These are phyloP conservation scores for Drosophila flavopinicola DNA, from an alignment of 2,888 invertebrate species.

Conservation along the genomic window DNA sequence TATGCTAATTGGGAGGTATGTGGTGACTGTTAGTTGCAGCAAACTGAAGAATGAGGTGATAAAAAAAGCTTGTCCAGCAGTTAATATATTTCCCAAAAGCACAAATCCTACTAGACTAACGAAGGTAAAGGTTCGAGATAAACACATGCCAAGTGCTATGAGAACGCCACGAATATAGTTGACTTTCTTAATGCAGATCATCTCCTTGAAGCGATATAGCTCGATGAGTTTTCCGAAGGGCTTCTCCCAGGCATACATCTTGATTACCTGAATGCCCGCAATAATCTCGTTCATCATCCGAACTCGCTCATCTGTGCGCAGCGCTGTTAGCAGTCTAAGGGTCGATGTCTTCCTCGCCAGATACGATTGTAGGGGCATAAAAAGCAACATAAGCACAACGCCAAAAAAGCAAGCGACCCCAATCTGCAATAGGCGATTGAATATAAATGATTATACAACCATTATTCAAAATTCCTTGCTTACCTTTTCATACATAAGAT, in stretches of 20 bases:
- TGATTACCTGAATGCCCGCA: constrained; percentile 94
- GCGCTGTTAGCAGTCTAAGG: constrained; percentile 89
- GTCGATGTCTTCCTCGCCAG: constrained; percentile 88
- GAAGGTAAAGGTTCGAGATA: constrained; percentile 93
- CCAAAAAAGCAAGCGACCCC: constrained; percentile 86
- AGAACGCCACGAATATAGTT: constrained; percentile 91
- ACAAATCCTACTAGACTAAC: constrained; percentile 92
- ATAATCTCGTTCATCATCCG: constrained; percentile 95
- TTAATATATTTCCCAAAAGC: constrained; percentile 88
- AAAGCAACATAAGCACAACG: constrained; percentile 86
- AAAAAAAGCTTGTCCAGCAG: constrained; percentile 93
- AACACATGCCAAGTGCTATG: constrained; percentile 93
- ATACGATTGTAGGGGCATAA: constrained; percentile 90
- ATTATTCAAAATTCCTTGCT: no score
- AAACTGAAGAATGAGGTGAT: constrained; percentile 94
- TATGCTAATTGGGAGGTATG: constrained; percentile 92
- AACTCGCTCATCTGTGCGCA: constrained; percentile 94
- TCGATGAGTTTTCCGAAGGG: constrained; percentile 92
- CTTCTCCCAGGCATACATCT: constrained; percentile 98
- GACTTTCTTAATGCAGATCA: constrained; percentile 88
- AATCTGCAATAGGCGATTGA: constrained; percentile 85
- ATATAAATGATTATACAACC: no score
- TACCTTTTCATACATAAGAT: constrained; percentile 89
- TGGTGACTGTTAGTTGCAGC: constrained; percentile 92
- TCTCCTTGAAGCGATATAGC: constrained; percentile 86